Evolutionary conservation across 2,888 invertebrate species (phyloP).

Genomic region (Matsumyia berberina): DNA sequence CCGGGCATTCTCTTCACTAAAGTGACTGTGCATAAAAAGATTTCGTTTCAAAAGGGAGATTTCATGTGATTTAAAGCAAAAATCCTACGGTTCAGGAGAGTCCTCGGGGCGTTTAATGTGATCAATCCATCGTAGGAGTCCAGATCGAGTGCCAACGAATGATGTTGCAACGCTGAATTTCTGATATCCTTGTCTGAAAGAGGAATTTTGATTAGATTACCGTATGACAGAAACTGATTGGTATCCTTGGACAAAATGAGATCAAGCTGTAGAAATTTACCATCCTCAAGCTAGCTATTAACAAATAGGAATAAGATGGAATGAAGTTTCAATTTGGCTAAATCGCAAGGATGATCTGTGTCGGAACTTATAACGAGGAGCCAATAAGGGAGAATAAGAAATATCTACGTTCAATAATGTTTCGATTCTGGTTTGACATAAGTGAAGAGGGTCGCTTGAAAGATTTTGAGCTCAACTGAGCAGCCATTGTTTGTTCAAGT

Average conservation of each 20-base stretch:
- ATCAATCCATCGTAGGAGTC: constrained; percentile 94
- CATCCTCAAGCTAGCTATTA: constrained; percentile 36
- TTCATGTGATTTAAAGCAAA: too few species aligned
- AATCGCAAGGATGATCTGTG: not conserved
- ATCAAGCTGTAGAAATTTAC: constrained; percentile 44
- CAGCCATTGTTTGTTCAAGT: too few species aligned
- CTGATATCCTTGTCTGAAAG: constrained; percentile 92
- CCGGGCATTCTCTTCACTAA: constrained; percentile 91
- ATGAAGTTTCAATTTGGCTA: not conserved
- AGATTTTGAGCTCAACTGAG: too few species aligned
- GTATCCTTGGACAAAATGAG: not conserved
- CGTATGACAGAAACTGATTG: not conserved
- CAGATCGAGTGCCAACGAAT: constrained; percentile 96
- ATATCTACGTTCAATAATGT: too few species aligned
- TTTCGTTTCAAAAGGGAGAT: not conserved
- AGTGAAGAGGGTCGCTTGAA: too few species aligned
- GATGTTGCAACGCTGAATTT: constrained; percentile 93
- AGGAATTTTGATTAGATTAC: constrained; percentile 7
- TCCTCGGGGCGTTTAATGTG: constrained; percentile 86
- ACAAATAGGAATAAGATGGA: not conserved
- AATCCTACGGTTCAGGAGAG: constrained; percentile 88
- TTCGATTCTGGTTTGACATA: too few species aligned
- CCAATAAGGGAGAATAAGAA: too few species aligned
- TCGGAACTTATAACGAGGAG: not conserved
- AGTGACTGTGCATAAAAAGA: constrained; percentile 86